phyloP scores from a whole-genome alignment of 1,140 invertebrate species.

The Drosophila pallidifrons region DNA sequence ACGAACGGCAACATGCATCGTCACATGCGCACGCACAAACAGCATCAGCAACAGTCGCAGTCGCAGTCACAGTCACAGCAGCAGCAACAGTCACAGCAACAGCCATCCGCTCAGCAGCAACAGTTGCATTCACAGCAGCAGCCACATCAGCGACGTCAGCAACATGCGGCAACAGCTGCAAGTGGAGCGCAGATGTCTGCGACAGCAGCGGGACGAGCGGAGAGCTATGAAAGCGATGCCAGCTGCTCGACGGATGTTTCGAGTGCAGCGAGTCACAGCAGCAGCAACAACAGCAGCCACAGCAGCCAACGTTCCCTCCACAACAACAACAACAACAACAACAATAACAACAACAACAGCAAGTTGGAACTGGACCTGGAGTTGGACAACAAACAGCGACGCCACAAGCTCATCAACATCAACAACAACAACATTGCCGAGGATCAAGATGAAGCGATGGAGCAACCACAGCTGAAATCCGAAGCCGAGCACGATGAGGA shows the following conservation, averaged over 20 bases:
- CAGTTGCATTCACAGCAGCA: conserved; percentile 10
- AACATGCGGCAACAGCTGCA: background rate
- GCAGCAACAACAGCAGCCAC: conserved; percentile 30
- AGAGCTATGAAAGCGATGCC: conserved; percentile 84
- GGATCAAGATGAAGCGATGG: too few species aligned
- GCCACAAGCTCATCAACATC: conserved; percentile 68
- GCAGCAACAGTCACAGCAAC: conserved; percentile 3
- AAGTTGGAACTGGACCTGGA: conserved; percentile 12
- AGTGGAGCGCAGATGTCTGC: conserved; percentile 33
- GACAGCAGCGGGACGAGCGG: conserved; percentile 19
- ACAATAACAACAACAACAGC: conserved; percentile 69
- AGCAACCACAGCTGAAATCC: background rate
- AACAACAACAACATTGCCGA: conserved; percentile 62
- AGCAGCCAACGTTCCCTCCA: conserved; percentile 45
- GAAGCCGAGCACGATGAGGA: conserved; percentile 4
- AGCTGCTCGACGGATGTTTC: conserved; percentile 82
- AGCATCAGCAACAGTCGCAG: conserved; percentile 75
- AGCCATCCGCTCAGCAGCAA: conserved; percentile 21
- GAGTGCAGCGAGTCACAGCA: conserved; percentile 66
- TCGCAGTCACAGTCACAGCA: conserved; percentile 19
- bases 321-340: conserved; percentile 61
- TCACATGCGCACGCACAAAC: conserved; percentile 91
- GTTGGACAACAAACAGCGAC: conserved; percentile 44
- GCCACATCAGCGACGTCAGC: conserved; percentile 37
- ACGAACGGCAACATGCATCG: conserved; percentile 96